These are phyloP conservation scores for Cephalopachus bancanus DNA, from an alignment of 2,797 vertebrate species.

Conservation along the genomic window DNA sequence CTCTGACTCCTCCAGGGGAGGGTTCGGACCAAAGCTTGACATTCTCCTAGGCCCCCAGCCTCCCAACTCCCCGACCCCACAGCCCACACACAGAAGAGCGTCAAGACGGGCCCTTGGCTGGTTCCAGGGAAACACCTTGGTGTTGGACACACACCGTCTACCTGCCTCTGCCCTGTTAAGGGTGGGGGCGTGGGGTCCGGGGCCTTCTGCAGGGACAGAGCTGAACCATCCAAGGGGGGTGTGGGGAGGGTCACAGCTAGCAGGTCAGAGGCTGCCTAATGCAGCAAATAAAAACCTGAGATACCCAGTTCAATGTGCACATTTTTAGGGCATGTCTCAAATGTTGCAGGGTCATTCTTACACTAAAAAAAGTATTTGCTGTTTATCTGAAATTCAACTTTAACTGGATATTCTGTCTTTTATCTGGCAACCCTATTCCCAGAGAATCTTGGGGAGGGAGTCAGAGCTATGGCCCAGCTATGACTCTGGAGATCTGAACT, in stretches of 20 bases:
- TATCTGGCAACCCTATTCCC: not conserved
- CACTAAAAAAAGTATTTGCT: not conserved
- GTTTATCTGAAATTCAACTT: slow-evolving; percentile 5
- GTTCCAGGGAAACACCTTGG: not conserved
- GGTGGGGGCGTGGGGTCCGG: not conserved
- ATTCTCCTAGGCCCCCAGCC: rapidly evolving
- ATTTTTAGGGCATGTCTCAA: slow-evolving; percentile 34
- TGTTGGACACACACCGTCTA: rapidly evolving
- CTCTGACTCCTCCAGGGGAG: not conserved
- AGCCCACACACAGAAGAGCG: rapidly evolving
- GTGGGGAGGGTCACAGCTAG: not conserved
- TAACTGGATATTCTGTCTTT: not conserved
- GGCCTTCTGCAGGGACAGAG: not conserved
- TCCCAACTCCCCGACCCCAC: not conserved
- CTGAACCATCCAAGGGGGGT: not conserved
- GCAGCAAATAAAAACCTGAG: slow-evolving; percentile 24
- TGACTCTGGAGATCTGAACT: not conserved
- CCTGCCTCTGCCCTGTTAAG: not conserved
- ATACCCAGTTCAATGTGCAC: not conserved
- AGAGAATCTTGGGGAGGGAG: not conserved
- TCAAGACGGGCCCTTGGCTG: not conserved
- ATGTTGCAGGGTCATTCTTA: not conserved
- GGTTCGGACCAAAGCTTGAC: not conserved
- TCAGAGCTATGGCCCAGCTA: not conserved
- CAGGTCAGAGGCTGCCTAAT: not conserved